A percentile compares a stretch with the other conserved stretches of the same genome.
phyloP scores from a whole-genome alignment of 2,888 invertebrate species.

The Rosalia funebris region DNA sequence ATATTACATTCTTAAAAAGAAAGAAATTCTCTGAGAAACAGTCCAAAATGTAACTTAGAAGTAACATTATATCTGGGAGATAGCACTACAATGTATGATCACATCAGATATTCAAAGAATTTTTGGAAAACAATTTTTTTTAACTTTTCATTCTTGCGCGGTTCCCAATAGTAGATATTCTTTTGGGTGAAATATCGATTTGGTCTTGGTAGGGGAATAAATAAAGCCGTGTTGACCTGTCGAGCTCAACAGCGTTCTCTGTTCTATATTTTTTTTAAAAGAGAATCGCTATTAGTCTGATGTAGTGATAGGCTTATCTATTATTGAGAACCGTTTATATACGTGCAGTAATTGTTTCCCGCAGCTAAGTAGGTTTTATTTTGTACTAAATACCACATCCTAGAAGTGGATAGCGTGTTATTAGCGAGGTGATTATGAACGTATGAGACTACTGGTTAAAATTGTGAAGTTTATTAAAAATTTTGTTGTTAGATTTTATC shows the following conservation, averaged over 20 bases:
- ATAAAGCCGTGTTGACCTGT: not conserved
- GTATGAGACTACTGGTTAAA: too few relatives aligned
- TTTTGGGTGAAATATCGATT: not conserved
- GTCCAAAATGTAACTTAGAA: too few relatives aligned
- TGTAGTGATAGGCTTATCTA: not conserved
- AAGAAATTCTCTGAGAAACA: too few relatives aligned
- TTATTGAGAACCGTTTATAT: not conserved
- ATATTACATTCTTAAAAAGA: too few relatives aligned
- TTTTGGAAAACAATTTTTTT: not conserved
- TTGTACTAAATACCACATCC: too few relatives aligned
- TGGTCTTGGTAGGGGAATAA: not conserved
- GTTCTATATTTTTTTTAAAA: constrained; percentile 22
- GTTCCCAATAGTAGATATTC: constrained; percentile 5
- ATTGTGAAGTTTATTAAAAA: too few relatives aligned
- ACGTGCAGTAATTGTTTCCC: not conserved
- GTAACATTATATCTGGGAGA: too few relatives aligned
- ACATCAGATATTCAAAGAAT: not conserved
- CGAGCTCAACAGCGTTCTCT: constrained; percentile 2
- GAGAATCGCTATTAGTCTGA: constrained; percentile 6
- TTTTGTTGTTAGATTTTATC: too few relatives aligned
- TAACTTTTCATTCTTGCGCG: not conserved
- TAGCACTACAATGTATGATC: not conserved
- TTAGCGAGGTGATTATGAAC: too few relatives aligned
- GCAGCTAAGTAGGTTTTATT: too few relatives aligned
- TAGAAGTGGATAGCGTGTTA: too few relatives aligned